Percentiles rank a stretch among this genome's conserved stretches.
These are phyloP conservation scores for Cotesia glomerata DNA, from an alignment of 1,140 invertebrate species.

Conservation along the genomic window DNA sequence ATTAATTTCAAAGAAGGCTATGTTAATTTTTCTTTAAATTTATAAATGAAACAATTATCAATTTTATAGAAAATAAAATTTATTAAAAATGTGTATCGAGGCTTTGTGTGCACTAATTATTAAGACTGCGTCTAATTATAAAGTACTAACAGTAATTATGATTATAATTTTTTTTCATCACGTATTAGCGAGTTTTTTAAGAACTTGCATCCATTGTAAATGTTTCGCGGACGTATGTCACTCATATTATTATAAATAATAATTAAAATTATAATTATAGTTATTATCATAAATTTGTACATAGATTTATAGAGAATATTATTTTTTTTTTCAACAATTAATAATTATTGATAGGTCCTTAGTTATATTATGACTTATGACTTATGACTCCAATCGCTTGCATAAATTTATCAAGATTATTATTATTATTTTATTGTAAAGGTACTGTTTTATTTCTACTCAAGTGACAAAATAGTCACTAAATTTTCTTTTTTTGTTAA, in stretches of 20 bases:
- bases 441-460: no score
- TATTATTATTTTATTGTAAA: no score
- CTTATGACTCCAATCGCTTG: no score
- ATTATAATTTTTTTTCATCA: conserved; percentile 10
- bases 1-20: background rate
- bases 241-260: conserved; percentile 1
- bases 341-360: background rate
- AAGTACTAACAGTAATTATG: conserved; percentile 15
- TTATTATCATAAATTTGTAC: conserved; percentile 21
- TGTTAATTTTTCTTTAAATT: no score
- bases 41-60: no score
- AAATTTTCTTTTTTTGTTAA: no score
- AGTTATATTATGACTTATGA: background rate
- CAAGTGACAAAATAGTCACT: no score
- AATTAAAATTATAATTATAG: background rate
- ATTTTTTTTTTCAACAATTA: background rate
- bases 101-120: conserved; percentile 22
- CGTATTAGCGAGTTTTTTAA: conserved; percentile 4
- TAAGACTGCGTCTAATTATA: conserved; percentile 23
- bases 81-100: background rate
- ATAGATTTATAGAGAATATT: conserved; percentile 8
- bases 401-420: no score
- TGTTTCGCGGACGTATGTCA: conserved; percentile 4
- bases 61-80: no score
- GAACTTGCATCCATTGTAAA: background rate